Evolutionary conservation across 2,888 invertebrate genomes (phyloP), one percentile per base, ranked within the genome.

Genomic region (Cantharis rufa): DNA sequence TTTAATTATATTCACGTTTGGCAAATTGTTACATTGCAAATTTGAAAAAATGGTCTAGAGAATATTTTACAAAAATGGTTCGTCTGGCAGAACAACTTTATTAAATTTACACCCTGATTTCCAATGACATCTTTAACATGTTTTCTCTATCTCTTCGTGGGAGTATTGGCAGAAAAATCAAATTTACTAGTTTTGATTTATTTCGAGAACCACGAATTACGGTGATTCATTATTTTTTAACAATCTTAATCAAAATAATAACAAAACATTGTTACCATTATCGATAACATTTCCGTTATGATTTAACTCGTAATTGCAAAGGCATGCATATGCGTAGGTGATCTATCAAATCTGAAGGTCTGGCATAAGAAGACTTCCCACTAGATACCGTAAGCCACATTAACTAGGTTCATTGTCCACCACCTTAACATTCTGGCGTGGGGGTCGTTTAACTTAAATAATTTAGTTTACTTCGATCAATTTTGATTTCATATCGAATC

Each of bases 391-490:
- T 16, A 69, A 27, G 9, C 32, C 27, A 28, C 32, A 28, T 28
- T 69, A 69, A 69, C 27, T n/a, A 32, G 27, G 69, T 69, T 69
- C 69, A 69, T 69, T 69, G 69, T 69, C 69, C 69, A 69, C 69
- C 27, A 64, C 16, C 16, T 66, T 21, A 66, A 13, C 27, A 27
- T 69, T 32, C 16, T 32, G 15, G 27, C 69, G 69, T 69, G 24
- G 64, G 64, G 24, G 64, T 66, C 64, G 64, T 21, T 66, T 24
- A 66, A 66, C 64, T 66, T 21, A 21, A 48, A 48, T 48, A 9
- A 48, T 66, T 66, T 66, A 21, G 3, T 21, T 24, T 21, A 24
- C n/a, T 66, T 24, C 15, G 16, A 66, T 48, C 48, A 48, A n/a
- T 48, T 48, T 48, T 48, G 48, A 48, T 48, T 48, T 48, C n/a